Conservation (phyloP, 2,797 vertebrate genomes). For the Esox lucius region DNA sequence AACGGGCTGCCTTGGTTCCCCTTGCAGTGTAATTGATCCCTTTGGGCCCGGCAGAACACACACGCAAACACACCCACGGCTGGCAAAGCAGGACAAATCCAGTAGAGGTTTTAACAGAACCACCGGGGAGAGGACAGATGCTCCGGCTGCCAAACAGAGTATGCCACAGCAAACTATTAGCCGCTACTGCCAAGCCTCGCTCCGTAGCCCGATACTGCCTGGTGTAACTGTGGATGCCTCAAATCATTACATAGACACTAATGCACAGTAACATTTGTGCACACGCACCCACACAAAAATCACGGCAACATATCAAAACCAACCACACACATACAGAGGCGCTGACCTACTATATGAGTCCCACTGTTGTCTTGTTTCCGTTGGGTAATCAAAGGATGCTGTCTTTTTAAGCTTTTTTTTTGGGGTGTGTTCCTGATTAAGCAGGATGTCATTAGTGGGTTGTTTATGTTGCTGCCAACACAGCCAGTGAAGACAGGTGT, state of each 20-base stretch:
- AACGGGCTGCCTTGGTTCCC: constrained; percentile 1
- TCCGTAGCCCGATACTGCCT: background rate
- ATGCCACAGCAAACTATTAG: constrained; percentile 64
- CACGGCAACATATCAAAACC: background rate
- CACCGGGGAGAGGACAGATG: constrained; percentile 63
- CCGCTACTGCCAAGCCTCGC: constrained; percentile 28
- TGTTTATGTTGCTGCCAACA: constrained; percentile 24
- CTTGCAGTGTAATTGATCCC: constrained; percentile 77
- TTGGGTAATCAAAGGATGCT: background rate
- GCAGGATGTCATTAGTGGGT: constrained; percentile 14
- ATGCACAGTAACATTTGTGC: background rate
- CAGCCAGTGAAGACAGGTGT: background rate
- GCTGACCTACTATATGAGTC: no score
- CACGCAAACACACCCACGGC: background rate
- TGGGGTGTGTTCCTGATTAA: constrained; percentile 13
- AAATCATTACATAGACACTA: background rate
- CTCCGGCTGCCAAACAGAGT: constrained; percentile 26
- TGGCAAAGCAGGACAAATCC: constrained; percentile 47
- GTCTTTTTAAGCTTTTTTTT: no score
- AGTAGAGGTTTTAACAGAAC: constrained; percentile 66
- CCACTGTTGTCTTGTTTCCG: background rate
- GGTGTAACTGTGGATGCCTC: background rate
- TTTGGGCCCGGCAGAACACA: constrained; percentile 58
- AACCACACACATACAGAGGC: background rate
- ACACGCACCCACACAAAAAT: background rate